These are phyloP conservation scores for Pantala flavescens DNA, from an alignment of 1,140 invertebrate species.

Conservation along the genomic window DNA sequence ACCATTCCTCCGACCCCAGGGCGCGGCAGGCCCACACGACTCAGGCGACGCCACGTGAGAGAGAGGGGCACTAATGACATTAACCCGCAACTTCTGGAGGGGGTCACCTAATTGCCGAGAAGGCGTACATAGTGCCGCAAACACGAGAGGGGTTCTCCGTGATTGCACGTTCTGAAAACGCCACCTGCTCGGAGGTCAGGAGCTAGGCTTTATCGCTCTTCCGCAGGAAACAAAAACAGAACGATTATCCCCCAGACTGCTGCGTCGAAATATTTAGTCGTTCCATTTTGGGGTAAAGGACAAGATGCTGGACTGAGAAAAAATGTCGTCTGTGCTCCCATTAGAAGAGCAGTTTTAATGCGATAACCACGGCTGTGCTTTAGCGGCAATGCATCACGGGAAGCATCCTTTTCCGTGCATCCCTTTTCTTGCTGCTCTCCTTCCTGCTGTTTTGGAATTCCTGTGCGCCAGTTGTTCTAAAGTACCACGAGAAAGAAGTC, in stretches of 20 bases:
- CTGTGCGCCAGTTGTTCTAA: too few relatives aligned
- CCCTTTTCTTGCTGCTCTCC: too few relatives aligned
- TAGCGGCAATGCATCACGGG: too few relatives aligned
- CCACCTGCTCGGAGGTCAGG: not conserved
- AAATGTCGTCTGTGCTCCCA: too few relatives aligned
- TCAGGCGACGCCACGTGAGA: slow-evolving; percentile 1
- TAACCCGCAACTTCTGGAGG: not conserved
- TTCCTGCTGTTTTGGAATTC: too few relatives aligned
- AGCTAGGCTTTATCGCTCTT: not conserved
- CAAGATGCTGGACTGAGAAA: too few relatives aligned
- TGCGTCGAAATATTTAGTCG: not conserved
- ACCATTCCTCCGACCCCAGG: too few relatives aligned
- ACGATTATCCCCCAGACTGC: not conserved
- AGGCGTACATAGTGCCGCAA: not conserved
- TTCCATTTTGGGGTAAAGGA: not conserved
- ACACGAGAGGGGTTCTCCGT: not conserved
- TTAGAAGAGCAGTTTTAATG: not conserved
- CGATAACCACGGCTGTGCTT: not conserved
- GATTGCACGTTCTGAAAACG: not conserved
- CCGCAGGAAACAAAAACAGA: not conserved
- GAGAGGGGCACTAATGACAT: not conserved
- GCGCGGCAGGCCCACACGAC: not conserved
- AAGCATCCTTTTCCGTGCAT: too few relatives aligned
- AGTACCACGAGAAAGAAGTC: too few relatives aligned
- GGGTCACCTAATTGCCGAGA: not conserved